Evolutionary conservation across 2,113 vertebrate species (phyloP).

Genomic region (Pteruthius melanotis): DNA sequence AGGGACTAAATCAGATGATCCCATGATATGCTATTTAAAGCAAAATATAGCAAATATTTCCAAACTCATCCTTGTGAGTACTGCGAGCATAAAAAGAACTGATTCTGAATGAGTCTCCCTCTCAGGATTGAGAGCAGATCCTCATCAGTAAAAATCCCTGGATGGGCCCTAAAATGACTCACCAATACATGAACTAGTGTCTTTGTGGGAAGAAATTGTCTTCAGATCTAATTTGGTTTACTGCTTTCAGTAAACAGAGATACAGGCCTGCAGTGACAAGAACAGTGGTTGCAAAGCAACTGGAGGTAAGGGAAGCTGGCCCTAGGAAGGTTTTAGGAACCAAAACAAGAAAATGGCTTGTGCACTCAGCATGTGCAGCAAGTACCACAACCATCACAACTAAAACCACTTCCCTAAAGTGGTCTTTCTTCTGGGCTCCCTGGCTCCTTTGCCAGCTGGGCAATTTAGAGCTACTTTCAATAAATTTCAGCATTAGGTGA

Average conservation of each 20-base stretch:
- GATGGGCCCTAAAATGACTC: background rate
- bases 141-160: background rate
- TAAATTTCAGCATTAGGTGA: background rate
- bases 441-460: background rate
- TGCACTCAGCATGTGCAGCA: background rate
- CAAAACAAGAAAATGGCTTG: background rate
- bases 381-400: background rate
- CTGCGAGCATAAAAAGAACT: background rate
- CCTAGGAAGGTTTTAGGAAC: background rate
- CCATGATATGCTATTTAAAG: background rate
- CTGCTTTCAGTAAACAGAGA: background rate
- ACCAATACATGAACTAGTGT: background rate
- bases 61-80: background rate
- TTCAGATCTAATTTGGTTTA: background rate
- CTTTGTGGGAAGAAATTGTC: background rate
- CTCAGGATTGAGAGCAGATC: background rate
- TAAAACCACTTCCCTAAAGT: background rate
- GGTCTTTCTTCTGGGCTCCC: background rate
- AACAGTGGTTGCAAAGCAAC: background rate
- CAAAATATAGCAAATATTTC: background rate
- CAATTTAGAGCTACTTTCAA: background rate
- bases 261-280: background rate
- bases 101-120: background rate
- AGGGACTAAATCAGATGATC: background rate
- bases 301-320: background rate